These are phyloP conservation scores for Tenthredo mesomela DNA, from an alignment of 2,888 invertebrate genomes.

Conservation along the genomic window DNA sequence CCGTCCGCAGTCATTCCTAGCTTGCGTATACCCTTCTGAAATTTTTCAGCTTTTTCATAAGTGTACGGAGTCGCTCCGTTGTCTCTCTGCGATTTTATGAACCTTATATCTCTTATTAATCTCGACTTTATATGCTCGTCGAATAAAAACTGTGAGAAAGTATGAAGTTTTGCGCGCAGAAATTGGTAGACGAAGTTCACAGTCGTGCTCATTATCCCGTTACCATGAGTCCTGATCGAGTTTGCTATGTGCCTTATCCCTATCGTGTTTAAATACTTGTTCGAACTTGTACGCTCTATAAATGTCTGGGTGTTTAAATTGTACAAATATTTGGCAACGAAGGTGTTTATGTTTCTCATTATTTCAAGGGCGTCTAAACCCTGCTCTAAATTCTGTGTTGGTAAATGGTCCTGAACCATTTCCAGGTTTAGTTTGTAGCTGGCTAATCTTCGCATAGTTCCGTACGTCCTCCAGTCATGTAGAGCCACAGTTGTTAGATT, in stretches of 20 bases:
- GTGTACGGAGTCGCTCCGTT: conserved; percentile 87
- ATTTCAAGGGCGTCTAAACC: conserved; percentile 98
- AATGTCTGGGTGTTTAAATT: conserved; percentile 98
- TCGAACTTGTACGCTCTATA: conserved; percentile 93
- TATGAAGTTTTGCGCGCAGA: conserved; percentile 93
- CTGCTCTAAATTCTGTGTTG: conserved; percentile 98
- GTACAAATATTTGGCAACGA: conserved; percentile 95
- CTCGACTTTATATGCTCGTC: conserved; percentile 99
- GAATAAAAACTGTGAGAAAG: conserved; percentile 97
- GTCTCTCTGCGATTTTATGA: conserved; percentile 84
- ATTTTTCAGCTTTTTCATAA: conserved; percentile 95
- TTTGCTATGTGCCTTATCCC: conserved; percentile 97
- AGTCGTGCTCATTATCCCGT: conserved; percentile 97
- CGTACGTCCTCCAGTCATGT: conserved; percentile 98
- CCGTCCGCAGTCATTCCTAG: conserved; percentile 91
- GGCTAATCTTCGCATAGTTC: conserved; percentile 97
- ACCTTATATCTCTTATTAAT: conserved; percentile 92
- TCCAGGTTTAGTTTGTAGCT: conserved; percentile 89
- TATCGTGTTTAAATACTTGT: conserved; percentile 96
- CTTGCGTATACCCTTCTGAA: conserved; percentile 94
- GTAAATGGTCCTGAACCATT: conserved; percentile 95
- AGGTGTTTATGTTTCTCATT: conserved; percentile 97
- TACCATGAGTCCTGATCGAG: conserved; percentile 97
- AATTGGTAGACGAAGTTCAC: conserved; percentile 97
- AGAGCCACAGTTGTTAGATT: conserved; percentile 98